Base-by-base conservation (phyloP, 2,888 invertebrate genomes). In the Aradus depressus region DNA sequence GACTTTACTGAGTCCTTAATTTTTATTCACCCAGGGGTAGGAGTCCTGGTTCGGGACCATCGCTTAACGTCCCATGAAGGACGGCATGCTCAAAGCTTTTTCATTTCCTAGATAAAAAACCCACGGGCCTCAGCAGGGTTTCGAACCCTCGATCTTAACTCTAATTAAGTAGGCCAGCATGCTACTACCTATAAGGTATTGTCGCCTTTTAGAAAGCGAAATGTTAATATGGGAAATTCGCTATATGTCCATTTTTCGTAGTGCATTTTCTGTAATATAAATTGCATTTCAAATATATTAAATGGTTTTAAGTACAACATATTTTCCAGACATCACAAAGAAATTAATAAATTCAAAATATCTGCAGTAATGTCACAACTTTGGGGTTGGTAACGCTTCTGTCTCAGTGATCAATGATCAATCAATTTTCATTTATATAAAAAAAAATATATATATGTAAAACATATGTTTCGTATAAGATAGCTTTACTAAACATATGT, bases 361-460 rank as follows among this genome's bases (percentile, higher is more conserved):
- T 28, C 10, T 10, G 31, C 31, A 28, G 8, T 10, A 28, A 10
- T 28, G 10, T 10, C 8, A 10, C 8, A 28, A 16, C 14, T 34
- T 35, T 38, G 47, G 47, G 37, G 28, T 37, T 47, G 47, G 47
- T 35, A n/a, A 37, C 38, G 47, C 23, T 37, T 18, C 38, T 47
- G 26, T 47, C 38, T 37, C 35, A 35, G 44, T 21, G 22, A 10
- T 12, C 8, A 21, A 34, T 34, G 14, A 19, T 22, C 22, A 35
- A n/a, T 14, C 10, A 10, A 32, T 22, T 14, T 22, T n/a, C 35
- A 1, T 14, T 3, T 18, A 19, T 16, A 34, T 34, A 34, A 34
- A 34, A 10, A 10, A 34, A 34, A 34, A 34, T 34, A 18, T 34
- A 34, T 34, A 34, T 6, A 12, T 28, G 28, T 12, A 28, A 28